phyloP scores from a whole-genome alignment of 2,797 vertebrate species.

The Myripristis jacobus region DNA sequence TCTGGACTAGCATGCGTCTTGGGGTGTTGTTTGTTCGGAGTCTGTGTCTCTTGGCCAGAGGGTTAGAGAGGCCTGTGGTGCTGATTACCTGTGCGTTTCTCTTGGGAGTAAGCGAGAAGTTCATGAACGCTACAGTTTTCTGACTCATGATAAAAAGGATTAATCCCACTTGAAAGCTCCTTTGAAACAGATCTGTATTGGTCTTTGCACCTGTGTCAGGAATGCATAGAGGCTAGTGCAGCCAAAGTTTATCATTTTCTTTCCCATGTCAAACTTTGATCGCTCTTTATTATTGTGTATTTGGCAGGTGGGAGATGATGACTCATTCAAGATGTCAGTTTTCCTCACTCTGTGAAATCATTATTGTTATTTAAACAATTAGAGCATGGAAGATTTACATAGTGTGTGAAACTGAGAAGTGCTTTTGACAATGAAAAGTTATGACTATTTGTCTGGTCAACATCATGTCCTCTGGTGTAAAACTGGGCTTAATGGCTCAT shows the following conservation, averaged over 20 bases:
- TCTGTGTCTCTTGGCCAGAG: conserved; percentile 32
- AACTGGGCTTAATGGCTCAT: neutral
- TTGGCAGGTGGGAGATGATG: conserved; percentile 33
- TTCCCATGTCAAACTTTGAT: conserved; percentile 32
- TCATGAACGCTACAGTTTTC: conserved; percentile 28
- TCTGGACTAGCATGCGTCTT: neutral
- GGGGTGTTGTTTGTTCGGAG: neutral
- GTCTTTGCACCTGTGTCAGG: conserved; percentile 64
- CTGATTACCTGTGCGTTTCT: conserved; percentile 27
- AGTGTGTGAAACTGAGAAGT: conserved; percentile 11
- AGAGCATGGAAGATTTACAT: conserved; percentile 6
- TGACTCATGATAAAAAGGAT: conserved; percentile 47
- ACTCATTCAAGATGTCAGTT: conserved; percentile 30
- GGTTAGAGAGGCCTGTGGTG: neutral
- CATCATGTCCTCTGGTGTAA: neutral
- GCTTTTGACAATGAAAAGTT: neutral
- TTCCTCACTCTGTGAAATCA: conserved; percentile 21
- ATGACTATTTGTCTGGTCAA: conserved; percentile 1
- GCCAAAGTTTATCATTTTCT: conserved; percentile 45
- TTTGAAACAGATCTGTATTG: conserved; percentile 44
- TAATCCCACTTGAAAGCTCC: conserved; percentile 45
- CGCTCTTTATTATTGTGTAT: conserved; percentile 26
- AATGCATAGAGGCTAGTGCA: conserved; percentile 25
- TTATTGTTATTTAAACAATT: neutral
- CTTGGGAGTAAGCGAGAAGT: conserved; percentile 1